Base-by-base conservation (phyloP, 1,140 invertebrate species). In the Steinernema feltiae region DNA sequence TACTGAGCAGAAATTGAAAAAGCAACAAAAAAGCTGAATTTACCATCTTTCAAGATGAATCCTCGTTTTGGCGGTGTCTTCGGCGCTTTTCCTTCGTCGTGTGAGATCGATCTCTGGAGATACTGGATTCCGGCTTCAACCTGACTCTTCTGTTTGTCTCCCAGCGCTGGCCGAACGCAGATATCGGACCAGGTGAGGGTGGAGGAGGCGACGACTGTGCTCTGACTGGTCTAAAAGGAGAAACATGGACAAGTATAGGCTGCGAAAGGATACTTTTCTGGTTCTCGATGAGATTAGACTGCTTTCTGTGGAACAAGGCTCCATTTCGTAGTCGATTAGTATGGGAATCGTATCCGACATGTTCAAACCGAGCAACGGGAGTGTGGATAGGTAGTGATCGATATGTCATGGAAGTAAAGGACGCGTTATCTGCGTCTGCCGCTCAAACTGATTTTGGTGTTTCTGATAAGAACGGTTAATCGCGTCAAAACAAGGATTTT, bases 1-100 rank as follows among this genome's bases (percentile, higher is more conserved):
- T 1, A 94, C 94, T 93, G 24, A 77, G n/a, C n/a, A n/a, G n/a
- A n/a, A 74, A 48, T 69, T 32, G 15, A 1, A 1, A 48, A 12
- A 53, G 63, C 15, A 27, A 21, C 24, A 17, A 7, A n/a, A n/a
- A 63, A 15, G 53, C 24, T 63, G 15, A 63, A 63, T 27, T 27
- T 27, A 27, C 53, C 53, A 63, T 63, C 53, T 27, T 63, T 63
- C 12, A 63, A 27, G 24, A 63, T 63, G 24, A 15, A 63, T 3
- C 53, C 53, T 63, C 53, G 15, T 63, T 21, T 63, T 63, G 53
- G 53, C 2, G 24, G 53, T 3, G 24, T 27, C 24, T 63, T 63
- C 15, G 24, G 15, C 53, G 15, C 53, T 27, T 63, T 63, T 12
- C 53, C 12, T 27, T 63, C 53, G 3, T 63, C 53, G 24, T 63